Percentiles rank a stretch among this genome's conserved stretches.
phyloP scores from a whole-genome alignment of 2,888 invertebrate species.

The Lathronympha strigana region DNA sequence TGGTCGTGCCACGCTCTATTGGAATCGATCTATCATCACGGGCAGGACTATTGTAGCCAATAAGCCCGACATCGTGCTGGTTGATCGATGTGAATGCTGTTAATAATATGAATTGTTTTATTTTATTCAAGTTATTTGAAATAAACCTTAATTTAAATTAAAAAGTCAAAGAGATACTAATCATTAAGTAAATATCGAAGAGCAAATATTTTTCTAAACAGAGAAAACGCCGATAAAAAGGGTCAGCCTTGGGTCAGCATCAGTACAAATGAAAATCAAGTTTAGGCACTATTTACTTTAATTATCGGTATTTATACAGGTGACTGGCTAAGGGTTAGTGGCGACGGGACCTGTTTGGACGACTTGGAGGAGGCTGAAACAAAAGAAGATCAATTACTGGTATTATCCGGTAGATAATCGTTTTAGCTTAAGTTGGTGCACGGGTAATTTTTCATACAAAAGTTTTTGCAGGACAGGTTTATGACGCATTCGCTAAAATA shows the following conservation, averaged over 20 bases:
- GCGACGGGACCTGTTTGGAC: slow-evolving; percentile 22
- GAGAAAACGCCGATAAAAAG: background rate
- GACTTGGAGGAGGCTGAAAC: slow-evolving; percentile 28
- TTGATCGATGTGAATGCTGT: no score
- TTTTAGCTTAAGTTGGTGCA: no score
- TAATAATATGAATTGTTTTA: no score
- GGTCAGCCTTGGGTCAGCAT: background rate
- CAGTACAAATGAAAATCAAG: slow-evolving; percentile 25
- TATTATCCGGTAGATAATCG: background rate
- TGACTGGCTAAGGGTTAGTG: slow-evolving; percentile 19
- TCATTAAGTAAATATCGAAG: no score
- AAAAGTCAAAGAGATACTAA: no score
- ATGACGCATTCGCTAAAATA: background rate
- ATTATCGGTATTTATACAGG: slow-evolving; percentile 34
- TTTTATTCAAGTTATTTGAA: no score
- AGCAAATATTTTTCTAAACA: background rate
- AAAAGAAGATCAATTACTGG: background rate
- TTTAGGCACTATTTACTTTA: slow-evolving; percentile 43
- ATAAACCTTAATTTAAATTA: no score
- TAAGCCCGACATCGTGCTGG: no score
- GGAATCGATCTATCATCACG: no score
- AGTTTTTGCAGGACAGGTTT: background rate
- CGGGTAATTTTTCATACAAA: no score
- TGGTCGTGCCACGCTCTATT: no score
- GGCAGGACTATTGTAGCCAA: no score